These are phyloP conservation scores for Drosophila kohkoa DNA, from an alignment of 1,140 invertebrate species.

Conservation along the genomic window DNA sequence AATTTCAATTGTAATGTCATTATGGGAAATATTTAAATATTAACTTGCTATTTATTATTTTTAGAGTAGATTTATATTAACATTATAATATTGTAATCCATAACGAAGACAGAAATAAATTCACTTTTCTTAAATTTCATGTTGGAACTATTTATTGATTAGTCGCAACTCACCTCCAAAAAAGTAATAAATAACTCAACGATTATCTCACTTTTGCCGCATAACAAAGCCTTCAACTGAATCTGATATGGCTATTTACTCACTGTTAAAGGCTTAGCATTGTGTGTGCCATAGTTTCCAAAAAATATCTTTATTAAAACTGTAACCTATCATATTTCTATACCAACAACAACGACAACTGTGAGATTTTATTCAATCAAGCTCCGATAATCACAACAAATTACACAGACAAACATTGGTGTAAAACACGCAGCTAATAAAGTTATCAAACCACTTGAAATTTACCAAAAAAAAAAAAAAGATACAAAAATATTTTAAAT, in stretches of 20 bases:
- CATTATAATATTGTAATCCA: no score
- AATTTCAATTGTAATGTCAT: no score
- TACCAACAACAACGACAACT: not conserved
- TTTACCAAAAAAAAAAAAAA: conserved; percentile 15
- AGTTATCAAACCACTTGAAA: conserved; percentile 72
- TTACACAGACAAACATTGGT: conserved; percentile 44
- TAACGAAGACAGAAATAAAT: not conserved
- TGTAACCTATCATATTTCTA: conserved; percentile 48
- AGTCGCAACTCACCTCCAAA: conserved; percentile 1
- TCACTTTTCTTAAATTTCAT: not conserved
- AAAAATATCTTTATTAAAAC: conserved; percentile 29
- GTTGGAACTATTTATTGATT: not conserved
- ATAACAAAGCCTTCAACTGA: conserved; percentile 11
- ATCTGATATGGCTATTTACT: conserved; percentile 28
- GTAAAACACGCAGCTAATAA: conserved; percentile 49
- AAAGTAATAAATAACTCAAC: not conserved
- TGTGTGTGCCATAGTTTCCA: not conserved
- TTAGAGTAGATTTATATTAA: no score
- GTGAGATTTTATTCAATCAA: conserved; percentile 37
- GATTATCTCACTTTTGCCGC: conserved; percentile 39
- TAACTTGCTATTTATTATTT: no score
- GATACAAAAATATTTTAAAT: conserved; percentile 54
- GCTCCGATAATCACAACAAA: conserved; percentile 67
- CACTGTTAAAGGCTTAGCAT: not conserved
- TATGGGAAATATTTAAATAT: no score